A percentile compares a stretch with the other conserved stretches of the same genome.
Conservation (phyloP, 1,140 invertebrate species). For the Panagrolaimus sp. region DNA sequence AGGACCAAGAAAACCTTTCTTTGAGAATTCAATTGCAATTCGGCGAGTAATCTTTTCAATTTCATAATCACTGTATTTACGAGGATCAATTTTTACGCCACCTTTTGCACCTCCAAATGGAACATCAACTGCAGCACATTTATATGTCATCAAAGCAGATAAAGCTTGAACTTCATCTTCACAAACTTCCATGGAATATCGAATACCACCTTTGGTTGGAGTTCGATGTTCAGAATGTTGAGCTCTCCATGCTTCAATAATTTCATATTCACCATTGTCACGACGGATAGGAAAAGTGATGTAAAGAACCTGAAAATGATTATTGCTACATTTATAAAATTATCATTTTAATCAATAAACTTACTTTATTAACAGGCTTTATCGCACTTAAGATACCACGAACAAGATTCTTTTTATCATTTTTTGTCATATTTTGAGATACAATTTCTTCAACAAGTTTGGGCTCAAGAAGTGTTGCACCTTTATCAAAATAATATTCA, state of each 20-base stretch:
- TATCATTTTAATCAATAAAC: too few species aligned
- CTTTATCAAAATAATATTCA: conserved; percentile 59
- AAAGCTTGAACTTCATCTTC: conserved; percentile 89
- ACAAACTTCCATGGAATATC: conserved; percentile 87
- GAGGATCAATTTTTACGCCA: conserved; percentile 93
- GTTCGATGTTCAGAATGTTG: conserved; percentile 79
- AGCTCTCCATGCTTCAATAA: conserved; percentile 90
- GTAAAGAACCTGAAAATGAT: conserved; percentile 45
- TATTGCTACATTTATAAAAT: too few species aligned
- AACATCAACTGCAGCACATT: conserved; percentile 89
- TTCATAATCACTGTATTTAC: conserved; percentile 82
- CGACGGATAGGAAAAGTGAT: conserved; percentile 86
- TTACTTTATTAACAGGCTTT: conserved; percentile 54
- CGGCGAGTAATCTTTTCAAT: conserved; percentile 95
- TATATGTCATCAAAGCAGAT: conserved; percentile 95
- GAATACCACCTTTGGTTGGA: conserved; percentile 66
- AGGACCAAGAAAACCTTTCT: conserved; percentile 94
- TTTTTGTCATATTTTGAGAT: conserved; percentile 35
- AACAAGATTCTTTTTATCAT: conserved; percentile 45
- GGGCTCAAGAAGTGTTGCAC: conserved; percentile 60
- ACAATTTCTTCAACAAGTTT: conserved; percentile 60
- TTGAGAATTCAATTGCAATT: conserved; percentile 91
- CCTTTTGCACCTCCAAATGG: conserved; percentile 88
- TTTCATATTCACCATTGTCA: conserved; percentile 91
- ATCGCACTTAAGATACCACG: conserved; percentile 48